Base-by-base conservation (phyloP, 2,888 invertebrate species). In the Agrotis clavis region DNA sequence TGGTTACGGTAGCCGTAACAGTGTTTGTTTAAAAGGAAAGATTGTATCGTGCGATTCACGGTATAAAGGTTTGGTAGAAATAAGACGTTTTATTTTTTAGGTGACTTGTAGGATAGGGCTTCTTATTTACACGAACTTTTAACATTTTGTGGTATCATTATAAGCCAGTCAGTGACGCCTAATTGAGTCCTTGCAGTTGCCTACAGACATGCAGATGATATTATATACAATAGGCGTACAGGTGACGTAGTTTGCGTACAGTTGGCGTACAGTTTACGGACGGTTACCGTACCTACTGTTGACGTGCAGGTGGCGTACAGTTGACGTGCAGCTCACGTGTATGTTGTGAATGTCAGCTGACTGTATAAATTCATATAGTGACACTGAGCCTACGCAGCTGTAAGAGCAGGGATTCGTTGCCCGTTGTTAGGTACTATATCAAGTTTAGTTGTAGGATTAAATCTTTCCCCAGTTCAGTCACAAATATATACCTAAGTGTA, bases 1-100 rank as follows among this genome's bases (percentile, higher is more conserved):
- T 9, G 51, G 61, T 62, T 80, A 77, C 57, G 61, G 57, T 74
- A 80, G 67, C 56, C 21, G 61, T 77, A 74, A 66, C 67, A 66
- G 61, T 57, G 56, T 50, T 75, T 21, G 19, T 50, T 13, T 4
- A n/a, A n/a, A 41, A 62, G 41, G 13, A 60, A 75, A 53, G 48
- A 62, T 77, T 53, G 54, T 60, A 79, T 79, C 53, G 50, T 25
- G 60, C 25, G 19, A 74, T 25, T 2, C 4, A 51, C 16, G 13
- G 16, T 30, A 21, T 30, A 9, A 1, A 5, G 35, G n/a, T 35
- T 6, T 2, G 0, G 56, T 18, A 48, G 2, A 5, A 61, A 2
- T 19, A 16, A n/a, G 35, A 21, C 25, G 6, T 25, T 47, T 60
- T 35, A 19, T 53, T 13, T 53, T 1, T 18, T 30, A 14, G 45